Evolutionary conservation across 2,888 invertebrate genomes (phyloP).

Genomic region (Patella pellucida): DNA sequence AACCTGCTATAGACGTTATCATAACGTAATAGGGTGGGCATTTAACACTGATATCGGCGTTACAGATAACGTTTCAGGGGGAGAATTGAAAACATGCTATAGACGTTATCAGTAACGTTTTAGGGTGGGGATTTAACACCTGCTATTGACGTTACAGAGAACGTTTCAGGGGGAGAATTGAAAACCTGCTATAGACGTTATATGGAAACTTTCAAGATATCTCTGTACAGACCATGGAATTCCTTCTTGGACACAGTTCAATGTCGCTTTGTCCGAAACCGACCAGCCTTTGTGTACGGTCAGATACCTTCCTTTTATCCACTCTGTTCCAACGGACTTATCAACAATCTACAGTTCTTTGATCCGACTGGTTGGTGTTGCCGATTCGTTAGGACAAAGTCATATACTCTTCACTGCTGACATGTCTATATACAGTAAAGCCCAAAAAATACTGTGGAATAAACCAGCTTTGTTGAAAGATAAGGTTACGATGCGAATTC

Average conservation of each 20-base stretch:
- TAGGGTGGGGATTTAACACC: too few species aligned
- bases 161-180: too few species aligned
- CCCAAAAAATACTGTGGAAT: slow-evolving; percentile 20
- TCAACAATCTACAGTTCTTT: slow-evolving; percentile 17
- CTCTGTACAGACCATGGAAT: background rate
- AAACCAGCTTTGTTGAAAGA: slow-evolving; percentile 15
- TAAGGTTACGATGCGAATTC: too few species aligned
- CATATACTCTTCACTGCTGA: slow-evolving; percentile 27
- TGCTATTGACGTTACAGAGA: too few species aligned
- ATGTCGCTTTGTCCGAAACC: slow-evolving; percentile 11
- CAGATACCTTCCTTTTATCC: slow-evolving; percentile 21
- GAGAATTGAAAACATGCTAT: too few species aligned
- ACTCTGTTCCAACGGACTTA: slow-evolving; percentile 11
- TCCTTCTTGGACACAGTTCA: slow-evolving; percentile 23
- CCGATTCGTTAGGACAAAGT: slow-evolving; percentile 14
- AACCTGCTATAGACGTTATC: too few species aligned
- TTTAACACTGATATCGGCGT: too few species aligned
- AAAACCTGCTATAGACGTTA: too few species aligned
- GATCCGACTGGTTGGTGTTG: slow-evolving; percentile 9
- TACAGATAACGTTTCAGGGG: too few species aligned
- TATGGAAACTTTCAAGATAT: too few species aligned
- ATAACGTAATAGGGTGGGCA: too few species aligned
- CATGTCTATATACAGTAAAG: slow-evolving; percentile 22
- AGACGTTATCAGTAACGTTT: too few species aligned
- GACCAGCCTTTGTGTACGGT: background rate